Evolutionary conservation across 2,888 invertebrate genomes (phyloP).

Genomic region (Netelia melanura): DNA sequence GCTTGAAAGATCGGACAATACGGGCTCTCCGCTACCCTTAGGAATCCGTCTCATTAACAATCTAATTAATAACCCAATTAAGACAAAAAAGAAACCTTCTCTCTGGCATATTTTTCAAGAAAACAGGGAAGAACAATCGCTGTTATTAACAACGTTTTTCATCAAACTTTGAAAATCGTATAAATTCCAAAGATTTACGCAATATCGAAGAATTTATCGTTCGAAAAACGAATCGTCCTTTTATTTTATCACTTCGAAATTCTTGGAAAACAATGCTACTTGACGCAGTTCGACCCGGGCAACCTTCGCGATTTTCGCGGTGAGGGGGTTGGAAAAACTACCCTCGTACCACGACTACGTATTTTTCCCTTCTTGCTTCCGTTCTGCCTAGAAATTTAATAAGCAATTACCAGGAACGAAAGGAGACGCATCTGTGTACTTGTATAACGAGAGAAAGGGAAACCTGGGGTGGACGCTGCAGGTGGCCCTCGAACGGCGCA

Average conservation of each 20-base stretch:
- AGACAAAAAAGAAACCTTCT: constrained; percentile 76
- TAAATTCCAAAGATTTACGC: too few relatives aligned
- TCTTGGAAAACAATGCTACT: background rate
- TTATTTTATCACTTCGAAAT: background rate
- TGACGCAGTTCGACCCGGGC: constrained; percentile 21
- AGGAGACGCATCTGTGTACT: constrained; percentile 81
- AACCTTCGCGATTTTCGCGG: background rate
- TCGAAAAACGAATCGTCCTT: too few relatives aligned
- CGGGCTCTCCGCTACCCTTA: constrained; percentile 65
- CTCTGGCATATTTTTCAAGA: constrained; percentile 79
- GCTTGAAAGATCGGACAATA: constrained; percentile 3
- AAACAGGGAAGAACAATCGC: constrained; percentile 81
- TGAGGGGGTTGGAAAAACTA: background rate
- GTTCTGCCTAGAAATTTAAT: constrained; percentile 80
- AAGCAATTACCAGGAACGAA: constrained; percentile 83
- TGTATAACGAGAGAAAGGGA: constrained; percentile 75
- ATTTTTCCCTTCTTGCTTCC: constrained; percentile 50
- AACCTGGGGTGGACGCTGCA: constrained; percentile 54
- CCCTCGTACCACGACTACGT: constrained; percentile 20
- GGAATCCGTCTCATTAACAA: constrained; percentile 83
- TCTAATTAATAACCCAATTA: constrained; percentile 84
- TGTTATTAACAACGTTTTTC: too few relatives aligned
- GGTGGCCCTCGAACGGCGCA: constrained; percentile 31
- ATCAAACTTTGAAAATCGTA: too few relatives aligned
- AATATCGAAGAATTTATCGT: too few relatives aligned